Evolutionary conservation across 2,888 invertebrate species (phyloP).

Genomic region (Euspilapteryx auroguttella): DNA sequence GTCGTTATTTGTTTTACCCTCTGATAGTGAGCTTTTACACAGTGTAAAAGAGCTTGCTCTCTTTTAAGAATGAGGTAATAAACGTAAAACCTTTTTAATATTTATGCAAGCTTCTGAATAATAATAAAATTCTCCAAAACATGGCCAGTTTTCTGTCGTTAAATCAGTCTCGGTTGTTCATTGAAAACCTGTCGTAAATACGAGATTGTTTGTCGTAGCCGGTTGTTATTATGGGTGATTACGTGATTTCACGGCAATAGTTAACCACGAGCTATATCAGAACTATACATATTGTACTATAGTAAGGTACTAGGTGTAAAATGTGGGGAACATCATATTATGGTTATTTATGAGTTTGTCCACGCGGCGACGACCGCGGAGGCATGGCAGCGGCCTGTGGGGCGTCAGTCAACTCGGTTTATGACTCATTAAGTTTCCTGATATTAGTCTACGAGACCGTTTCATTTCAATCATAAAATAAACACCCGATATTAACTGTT

Average conservation of each 20-base stretch:
- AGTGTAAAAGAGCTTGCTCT: no score
- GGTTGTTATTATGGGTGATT: constrained; percentile 42
- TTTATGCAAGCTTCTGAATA: not conserved
- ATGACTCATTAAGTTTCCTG: constrained; percentile 22
- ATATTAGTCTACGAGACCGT: no score
- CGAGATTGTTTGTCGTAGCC: constrained; percentile 33
- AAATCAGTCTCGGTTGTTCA: constrained; percentile 12
- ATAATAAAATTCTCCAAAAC: no score
- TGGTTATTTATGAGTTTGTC: constrained; percentile 20
- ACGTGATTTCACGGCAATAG: constrained; percentile 33
- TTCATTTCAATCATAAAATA: constrained; percentile 23
- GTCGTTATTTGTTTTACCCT: no score
- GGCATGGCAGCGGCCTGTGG: constrained; percentile 2
- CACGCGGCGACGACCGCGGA: constrained; percentile 8
- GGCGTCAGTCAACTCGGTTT: constrained; percentile 12
- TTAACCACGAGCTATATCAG: constrained; percentile 25
- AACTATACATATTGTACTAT: constrained; percentile 27
- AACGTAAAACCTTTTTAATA: constrained; percentile 1
- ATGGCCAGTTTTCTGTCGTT: no score
- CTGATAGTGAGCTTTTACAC: no score
- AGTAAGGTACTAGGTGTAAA: constrained; percentile 20
- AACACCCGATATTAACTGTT: constrained; percentile 20
- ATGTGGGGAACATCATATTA: constrained; percentile 15
- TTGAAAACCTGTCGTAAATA: constrained; percentile 31
- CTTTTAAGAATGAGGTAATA: no score